Conservation (phyloP, 2,797 vertebrate genomes). For the Antrozous pallidus region DNA sequence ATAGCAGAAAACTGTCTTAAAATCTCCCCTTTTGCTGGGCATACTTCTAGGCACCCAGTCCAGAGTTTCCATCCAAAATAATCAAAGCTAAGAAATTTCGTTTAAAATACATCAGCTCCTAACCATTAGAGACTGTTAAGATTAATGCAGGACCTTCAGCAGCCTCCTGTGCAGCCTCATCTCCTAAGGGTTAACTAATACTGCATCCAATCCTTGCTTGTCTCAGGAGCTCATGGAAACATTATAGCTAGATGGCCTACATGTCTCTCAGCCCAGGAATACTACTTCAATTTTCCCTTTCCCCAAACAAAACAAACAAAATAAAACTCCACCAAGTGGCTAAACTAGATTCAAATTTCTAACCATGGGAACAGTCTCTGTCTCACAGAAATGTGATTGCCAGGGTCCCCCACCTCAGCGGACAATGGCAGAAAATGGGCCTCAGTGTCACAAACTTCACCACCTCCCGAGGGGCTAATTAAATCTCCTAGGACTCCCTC, state of each 20-base stretch:
- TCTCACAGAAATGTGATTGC: constrained; percentile 6
- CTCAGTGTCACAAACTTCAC: neutral
- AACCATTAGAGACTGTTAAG: neutral
- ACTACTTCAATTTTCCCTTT: neutral
- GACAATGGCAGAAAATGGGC: neutral
- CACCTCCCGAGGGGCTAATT: neutral
- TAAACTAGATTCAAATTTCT: neutral
- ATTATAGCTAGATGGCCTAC: neutral
- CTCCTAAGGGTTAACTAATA: neutral
- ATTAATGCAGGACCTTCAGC: neutral
- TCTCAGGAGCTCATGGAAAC: neutral
- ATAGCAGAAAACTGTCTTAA: neutral
- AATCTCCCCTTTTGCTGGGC: neutral
- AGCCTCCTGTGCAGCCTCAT: neutral
- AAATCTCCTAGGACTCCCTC: constrained; percentile 54
- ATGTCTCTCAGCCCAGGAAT: neutral
- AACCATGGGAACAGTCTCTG: neutral
- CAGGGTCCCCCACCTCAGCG: neutral
- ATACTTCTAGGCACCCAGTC: neutral
- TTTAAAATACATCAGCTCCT: neutral
- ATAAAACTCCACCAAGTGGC: neutral
- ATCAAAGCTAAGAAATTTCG: neutral
- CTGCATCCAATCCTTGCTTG: neutral
- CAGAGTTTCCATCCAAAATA: neutral
- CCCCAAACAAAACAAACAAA: neutral